Base-by-base conservation (phyloP, 2,888 invertebrate species). In the Eupithecia insigniata region DNA sequence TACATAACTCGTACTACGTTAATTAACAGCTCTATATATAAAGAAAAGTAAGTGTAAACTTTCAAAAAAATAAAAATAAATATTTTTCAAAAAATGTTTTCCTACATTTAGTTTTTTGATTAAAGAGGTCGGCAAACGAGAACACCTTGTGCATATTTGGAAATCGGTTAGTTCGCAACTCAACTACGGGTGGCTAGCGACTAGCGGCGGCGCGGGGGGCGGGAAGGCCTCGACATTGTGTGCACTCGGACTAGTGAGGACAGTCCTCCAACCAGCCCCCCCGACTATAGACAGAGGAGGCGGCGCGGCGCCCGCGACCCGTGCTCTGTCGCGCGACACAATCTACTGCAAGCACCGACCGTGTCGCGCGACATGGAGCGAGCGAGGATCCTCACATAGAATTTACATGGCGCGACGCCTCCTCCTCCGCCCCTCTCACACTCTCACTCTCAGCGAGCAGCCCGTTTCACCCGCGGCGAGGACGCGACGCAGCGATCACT, bases 1-100 rank as follows among this genome's bases (percentile, higher is more conserved):
- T 83, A 80, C 81, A 76, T 81, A 80, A 84, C 84, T 87, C 84
- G 87, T 85, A 86, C 88, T 86, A 87, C 83, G 82, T 80, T 82
- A 83, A 83, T 84, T 85, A 85, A 83, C 84, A 83, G 82, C 85
- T 76, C 51, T 64, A 76, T 78, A 76, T 77, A 79, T 79, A 76
- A 78, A 71, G 79, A 80, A 76, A 82, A 83, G 81, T 75, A 83
- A 82, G 75, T 85, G 83, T 85, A 87, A 83, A 87, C 81, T 80
- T 76, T 86, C 84, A 80, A 87, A 87, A 84, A 83, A 85, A 75
- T 79, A 80, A 83, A 85, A 82, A 81, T 78, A 76, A 83, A 82
- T 74, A 74, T 74, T 82, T 81, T 83, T 81, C 79, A 85, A 88
- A 87, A 82, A 77, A 78, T 76, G 55, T 75, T 64, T 75, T 72